Percentiles rank a stretch among this genome's conserved stretches.
These are phyloP conservation scores for Dendropsophus ebraccatus DNA, from an alignment of 2,113 vertebrate species.

Conservation along the genomic window DNA sequence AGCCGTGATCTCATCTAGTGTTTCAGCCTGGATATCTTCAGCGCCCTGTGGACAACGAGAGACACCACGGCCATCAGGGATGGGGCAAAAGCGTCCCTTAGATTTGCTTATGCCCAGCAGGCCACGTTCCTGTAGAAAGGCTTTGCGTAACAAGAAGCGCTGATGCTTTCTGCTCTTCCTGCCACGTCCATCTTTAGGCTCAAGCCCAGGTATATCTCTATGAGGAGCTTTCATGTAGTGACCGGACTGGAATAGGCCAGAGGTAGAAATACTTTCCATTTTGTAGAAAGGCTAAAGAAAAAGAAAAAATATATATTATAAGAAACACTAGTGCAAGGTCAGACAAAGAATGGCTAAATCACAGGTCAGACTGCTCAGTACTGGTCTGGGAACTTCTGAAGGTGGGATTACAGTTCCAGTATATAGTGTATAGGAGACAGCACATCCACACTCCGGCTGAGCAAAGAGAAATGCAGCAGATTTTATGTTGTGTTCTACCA, in stretches of 20 bases:
- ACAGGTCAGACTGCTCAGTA: no score
- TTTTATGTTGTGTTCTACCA: no score
- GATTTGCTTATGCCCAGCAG: background rate
- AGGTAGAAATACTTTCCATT: background rate
- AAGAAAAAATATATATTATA: background rate
- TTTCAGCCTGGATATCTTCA: background rate
- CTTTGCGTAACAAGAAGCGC: conserved; percentile 70
- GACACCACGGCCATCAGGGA: background rate
- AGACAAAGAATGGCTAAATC: no score
- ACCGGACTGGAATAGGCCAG: background rate
- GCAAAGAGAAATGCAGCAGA: no score
- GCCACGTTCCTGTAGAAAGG: conserved; percentile 67
- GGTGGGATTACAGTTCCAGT: no score
- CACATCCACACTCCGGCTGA: no score
- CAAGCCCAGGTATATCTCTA: background rate
- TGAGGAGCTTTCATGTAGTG: background rate
- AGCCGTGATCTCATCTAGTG: background rate
- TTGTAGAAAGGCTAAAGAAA: background rate
- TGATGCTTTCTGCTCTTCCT: conserved; percentile 74
- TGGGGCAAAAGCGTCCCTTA: rapidly evolving
- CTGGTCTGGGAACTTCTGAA: no score
- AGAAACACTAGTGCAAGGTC: no score
- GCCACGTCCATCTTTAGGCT: background rate
- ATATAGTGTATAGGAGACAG: no score
- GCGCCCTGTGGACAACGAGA: background rate